Evolutionary conservation across 2,888 invertebrate species (phyloP).

Genomic region (Octonoba sinensis): DNA sequence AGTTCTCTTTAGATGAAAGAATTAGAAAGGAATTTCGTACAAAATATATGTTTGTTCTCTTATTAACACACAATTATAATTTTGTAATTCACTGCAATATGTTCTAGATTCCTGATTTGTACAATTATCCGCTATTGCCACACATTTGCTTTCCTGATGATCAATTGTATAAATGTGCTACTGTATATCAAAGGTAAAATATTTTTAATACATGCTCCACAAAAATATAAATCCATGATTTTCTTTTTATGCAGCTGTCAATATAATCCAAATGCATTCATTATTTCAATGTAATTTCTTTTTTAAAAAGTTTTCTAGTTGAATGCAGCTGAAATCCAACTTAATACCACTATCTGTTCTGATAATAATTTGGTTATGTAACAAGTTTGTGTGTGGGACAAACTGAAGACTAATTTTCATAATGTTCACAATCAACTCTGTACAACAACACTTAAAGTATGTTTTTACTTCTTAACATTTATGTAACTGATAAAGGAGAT

Average conservation of each 20-base stretch:
- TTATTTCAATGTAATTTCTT: neutral
- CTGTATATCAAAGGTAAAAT: slow-evolving; percentile 53
- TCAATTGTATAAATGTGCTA: slow-evolving; percentile 17
- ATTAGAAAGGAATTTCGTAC: no score
- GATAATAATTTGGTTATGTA: neutral
- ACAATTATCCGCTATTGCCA: slow-evolving; percentile 37
- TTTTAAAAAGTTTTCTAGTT: neutral
- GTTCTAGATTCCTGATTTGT: slow-evolving; percentile 33
- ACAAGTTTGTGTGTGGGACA: neutral
- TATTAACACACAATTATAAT: no score
- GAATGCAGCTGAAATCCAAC: neutral
- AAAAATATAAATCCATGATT: neutral
- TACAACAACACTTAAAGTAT: no score
- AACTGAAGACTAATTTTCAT: no score
- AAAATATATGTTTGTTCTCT: no score
- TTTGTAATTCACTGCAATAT: no score
- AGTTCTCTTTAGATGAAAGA: no score
- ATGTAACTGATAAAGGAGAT: no score
- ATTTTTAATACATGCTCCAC: neutral
- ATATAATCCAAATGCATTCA: neutral
- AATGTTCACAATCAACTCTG: no score
- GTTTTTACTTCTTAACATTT: no score
- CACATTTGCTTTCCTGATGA: slow-evolving; percentile 59
- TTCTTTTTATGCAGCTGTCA: neutral
- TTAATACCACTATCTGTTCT: neutral